These are phyloP conservation scores for Asarcornis scutulata DNA, from an alignment of 2,113 vertebrate genomes.

Conservation along the genomic window DNA sequence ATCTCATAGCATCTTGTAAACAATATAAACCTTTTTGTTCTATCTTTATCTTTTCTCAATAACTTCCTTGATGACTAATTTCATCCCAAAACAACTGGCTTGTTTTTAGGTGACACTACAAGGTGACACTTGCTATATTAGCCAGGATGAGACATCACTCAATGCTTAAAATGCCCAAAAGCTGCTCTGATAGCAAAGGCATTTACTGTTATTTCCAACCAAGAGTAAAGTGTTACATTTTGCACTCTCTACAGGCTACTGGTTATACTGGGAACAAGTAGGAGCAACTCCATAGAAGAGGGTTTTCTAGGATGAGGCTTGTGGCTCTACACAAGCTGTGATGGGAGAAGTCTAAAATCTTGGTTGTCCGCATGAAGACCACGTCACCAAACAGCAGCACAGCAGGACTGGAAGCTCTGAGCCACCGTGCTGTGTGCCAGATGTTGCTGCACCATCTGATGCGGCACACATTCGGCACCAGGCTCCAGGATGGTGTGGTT, in stretches of 20 bases:
- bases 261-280: neutral
- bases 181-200: neutral
- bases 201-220: neutral
- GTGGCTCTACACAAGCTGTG: neutral
- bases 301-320: neutral
- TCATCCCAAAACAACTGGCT: neutral
- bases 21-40: neutral
- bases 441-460: fast-evolving
- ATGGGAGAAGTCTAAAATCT: neutral
- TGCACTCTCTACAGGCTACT: neutral
- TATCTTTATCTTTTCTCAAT: neutral
- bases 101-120: neutral
- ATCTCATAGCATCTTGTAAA: neutral
- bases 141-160: neutral
- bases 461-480: fast-evolving
- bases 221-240: neutral
- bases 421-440: fast-evolving
- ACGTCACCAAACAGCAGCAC: fast-evolving
- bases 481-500: neutral
- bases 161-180: neutral
- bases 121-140: neutral
- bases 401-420: neutral
- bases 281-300: neutral
- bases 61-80: neutral
- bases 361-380: neutral